Base-by-base conservation (phyloP, 1,140 invertebrate species). In the Branchinecta lynchi region DNA sequence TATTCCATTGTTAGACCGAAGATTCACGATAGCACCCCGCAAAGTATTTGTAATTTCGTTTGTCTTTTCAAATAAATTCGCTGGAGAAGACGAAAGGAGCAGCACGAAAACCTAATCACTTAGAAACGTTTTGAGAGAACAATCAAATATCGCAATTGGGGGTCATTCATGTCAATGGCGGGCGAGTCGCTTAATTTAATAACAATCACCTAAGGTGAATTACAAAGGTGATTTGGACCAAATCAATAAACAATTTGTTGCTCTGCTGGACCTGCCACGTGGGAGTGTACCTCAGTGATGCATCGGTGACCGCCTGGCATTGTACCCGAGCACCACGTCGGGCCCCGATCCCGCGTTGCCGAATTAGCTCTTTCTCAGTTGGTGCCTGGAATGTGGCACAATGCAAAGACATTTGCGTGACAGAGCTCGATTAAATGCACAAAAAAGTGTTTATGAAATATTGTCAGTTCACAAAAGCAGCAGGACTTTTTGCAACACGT, bases 231-330 rank as follows among this genome's bases (percentile, higher is more conserved):
- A 15, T 60, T 60, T 60, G 17, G 17, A 60, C 51, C 51, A 60
- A 60, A 60, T 60, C 51, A 60, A 60, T 60, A 60, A 60, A 60
- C 51, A 60, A 60, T 60, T 60, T 60, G 51, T 20, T 60, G 51
- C 51, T 60, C 17, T 1, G 51, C 17, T 60, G 51, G 51, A 60
- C 12, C 51, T 20, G 51, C 17, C 51, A 60, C 12, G 17, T 60
- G 51, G 51, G 51, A 60, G 51, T 60, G 51, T 60, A 60, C 51
- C 12, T 12, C 51, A 15, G 51, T 60, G 51, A 60, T 60, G 12
- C 51, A 60, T 60, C 51, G 51, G 12, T 60, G 12, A 20, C 51
- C 51, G 51, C 12, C 51, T 60, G 51, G 51, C 17, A 60, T 32
- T 32, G 32, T 32, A 32, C 32, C 32, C 32, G 32, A 32, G 32